Conservation (phyloP, 2,888 invertebrate species). For the Ernsta delagoae region DNA sequence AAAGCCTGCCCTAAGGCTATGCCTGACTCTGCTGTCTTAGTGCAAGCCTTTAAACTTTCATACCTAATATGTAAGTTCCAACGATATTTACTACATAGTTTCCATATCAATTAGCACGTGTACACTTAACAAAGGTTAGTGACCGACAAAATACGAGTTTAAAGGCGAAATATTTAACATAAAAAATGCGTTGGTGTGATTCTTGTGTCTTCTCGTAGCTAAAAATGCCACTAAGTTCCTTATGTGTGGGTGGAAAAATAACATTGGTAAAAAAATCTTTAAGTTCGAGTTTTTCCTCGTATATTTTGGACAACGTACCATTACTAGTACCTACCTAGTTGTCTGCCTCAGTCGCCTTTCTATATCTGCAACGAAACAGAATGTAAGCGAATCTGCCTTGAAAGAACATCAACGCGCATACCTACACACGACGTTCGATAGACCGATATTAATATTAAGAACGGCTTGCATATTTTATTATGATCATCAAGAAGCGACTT, state of each 20-base stretch:
- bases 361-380: not conserved
- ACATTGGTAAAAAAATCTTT: no score
- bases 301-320: no score
- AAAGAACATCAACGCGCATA: conserved; percentile 68
- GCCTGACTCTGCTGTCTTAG: not conserved
- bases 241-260: conserved; percentile 9
- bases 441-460: conserved; percentile 11
- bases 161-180: conserved; percentile 37
- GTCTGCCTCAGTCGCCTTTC: not conserved
- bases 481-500: not conserved
- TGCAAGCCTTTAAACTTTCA: conserved; percentile 19
- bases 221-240: not conserved
- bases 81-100: conserved; percentile 29
- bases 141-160: conserved; percentile 36
- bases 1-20: conserved; percentile 1
- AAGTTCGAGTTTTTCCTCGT: no score
- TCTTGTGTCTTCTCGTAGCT: conserved; percentile 26
- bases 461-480: conserved; percentile 4
- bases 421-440: conserved; percentile 42
- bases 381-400: conserved; percentile 44
- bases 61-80: conserved; percentile 5
- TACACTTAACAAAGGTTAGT: conserved; percentile 29
- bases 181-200: conserved; percentile 35
- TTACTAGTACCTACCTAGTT: no score
- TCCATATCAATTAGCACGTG: conserved; percentile 37